Conservation (phyloP, 1,140 invertebrate species). For the Battus philenor region DNA sequence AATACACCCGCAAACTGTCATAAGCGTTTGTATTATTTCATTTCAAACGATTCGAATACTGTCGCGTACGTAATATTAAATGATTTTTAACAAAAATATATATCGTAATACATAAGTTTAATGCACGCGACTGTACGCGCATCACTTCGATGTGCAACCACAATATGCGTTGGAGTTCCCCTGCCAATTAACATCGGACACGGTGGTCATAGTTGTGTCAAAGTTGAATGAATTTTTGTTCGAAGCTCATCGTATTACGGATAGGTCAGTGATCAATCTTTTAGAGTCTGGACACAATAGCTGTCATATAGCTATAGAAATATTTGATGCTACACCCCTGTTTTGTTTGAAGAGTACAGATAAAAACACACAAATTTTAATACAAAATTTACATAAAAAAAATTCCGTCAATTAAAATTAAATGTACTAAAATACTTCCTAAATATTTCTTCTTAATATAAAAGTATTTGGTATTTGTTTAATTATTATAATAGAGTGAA, state of each 20-base stretch:
- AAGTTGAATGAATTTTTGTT: slow-evolving; percentile 56
- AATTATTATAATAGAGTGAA: no score
- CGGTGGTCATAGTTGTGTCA: slow-evolving; percentile 61
- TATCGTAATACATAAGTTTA: no score
- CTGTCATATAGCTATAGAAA: slow-evolving; percentile 7
- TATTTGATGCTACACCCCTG: not conserved
- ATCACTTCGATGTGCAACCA: slow-evolving; percentile 36
- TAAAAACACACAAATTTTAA: no score
- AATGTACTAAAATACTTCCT: no score
- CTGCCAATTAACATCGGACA: slow-evolving; percentile 69
- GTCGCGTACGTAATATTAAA: no score
- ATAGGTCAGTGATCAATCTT: slow-evolving; percentile 32
- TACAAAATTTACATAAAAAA: no score
- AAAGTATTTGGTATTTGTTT: no score
- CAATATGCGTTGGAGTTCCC: slow-evolving; percentile 50
- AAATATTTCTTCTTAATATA: no score
- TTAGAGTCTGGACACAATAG: slow-evolving; percentile 11
- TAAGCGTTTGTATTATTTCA: not conserved
- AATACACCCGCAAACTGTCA: not conserved
- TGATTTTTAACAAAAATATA: no score
- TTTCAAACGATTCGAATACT: not conserved
- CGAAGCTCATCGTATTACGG: slow-evolving; percentile 24
- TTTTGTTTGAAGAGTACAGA: no score
- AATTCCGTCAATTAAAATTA: no score
- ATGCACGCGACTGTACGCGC: slow-evolving; percentile 20